Evolutionary conservation across 2,888 invertebrate species (phyloP), one percentile per base, ranked within the genome.

Genomic region (Halictus ligatus): DNA sequence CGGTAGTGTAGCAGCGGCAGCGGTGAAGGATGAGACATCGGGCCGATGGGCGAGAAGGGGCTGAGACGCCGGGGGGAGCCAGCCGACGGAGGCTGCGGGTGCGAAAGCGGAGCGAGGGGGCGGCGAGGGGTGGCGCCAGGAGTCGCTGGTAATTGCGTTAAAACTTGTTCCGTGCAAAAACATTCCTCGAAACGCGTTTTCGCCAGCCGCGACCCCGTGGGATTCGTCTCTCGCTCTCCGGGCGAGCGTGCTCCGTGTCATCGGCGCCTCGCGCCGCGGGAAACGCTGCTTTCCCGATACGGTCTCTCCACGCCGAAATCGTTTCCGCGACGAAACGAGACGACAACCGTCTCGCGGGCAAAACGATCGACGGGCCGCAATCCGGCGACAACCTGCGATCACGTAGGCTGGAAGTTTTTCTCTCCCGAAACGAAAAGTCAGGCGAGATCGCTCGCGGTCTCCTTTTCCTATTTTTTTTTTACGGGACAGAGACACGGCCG

Each of bases 111-210:
- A 48, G 74, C n/a, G 72, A 78, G 78, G 69, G 74, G 82, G n/a
- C n/a, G 77, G 78, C 76, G 21, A 1, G 35, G 88, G 83, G 89
- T 92, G 92, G 93, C 93, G 93, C 92, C 93, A 92, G 94, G 92
- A 94, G 94, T 94, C 92, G 92, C 90, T 92, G 85, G 92, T 94
- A 94, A 94, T 94, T 93, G 94, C 93, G 93, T 94, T 94, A 94
- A 94, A 94, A 94, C 93, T 94, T 94, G 89, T 92, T 92, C 92
- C 89, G 92, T 88, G 91, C 91, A 94, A 94, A 94, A 94, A 93
- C 94, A 93, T 91, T 92, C 91, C 89, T 84, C 86, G 91, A 91
- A 88, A 91, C 92, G 92, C 91, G 92, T 92, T 92, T 89, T 90
- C 89, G 83, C 88, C 88, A 88, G 75, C 86, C 80, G 67, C 75